phyloP scores from a whole-genome alignment of 2,888 invertebrate genomes.

The Allacma fusca region DNA sequence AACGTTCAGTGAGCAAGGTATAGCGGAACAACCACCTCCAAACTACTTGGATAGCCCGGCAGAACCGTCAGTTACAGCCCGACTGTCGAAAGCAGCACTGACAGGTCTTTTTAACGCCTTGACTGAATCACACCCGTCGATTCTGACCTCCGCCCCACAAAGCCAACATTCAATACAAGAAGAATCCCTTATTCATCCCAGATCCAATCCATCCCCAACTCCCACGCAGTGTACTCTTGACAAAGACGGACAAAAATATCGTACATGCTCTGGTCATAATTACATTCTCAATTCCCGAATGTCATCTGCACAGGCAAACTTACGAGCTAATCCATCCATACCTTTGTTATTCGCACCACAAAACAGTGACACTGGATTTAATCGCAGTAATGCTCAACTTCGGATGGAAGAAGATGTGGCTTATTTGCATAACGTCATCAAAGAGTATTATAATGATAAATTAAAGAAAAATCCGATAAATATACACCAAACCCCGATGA shows the following conservation, averaged over 20 bases:
- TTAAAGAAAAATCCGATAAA: background rate
- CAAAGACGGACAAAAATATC: background rate
- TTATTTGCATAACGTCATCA: slow-evolving; percentile 18
- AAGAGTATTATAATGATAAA: background rate
- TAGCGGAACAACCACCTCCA: background rate
- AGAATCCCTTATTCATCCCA: background rate
- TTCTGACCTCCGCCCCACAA: too few relatives aligned
- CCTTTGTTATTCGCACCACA: background rate
- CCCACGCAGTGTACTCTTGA: background rate
- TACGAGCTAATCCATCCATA: background rate
- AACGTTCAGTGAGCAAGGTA: background rate
- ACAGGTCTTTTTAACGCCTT: slow-evolving; percentile 18
- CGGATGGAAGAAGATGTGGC: slow-evolving; percentile 19
- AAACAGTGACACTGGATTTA: slow-evolving; percentile 21
- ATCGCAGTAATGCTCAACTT: background rate
- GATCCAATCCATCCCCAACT: background rate
- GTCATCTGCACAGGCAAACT: background rate
- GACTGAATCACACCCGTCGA: too few relatives aligned
- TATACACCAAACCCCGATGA: too few relatives aligned
- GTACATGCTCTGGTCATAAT: background rate
- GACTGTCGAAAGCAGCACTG: slow-evolving; percentile 10
- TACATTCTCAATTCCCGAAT: background rate
- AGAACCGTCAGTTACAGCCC: background rate
- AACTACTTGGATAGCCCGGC: background rate
- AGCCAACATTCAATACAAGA: background rate